Base-by-base conservation (phyloP, 2,888 invertebrate genomes). In the Agriopis marginaria region DNA sequence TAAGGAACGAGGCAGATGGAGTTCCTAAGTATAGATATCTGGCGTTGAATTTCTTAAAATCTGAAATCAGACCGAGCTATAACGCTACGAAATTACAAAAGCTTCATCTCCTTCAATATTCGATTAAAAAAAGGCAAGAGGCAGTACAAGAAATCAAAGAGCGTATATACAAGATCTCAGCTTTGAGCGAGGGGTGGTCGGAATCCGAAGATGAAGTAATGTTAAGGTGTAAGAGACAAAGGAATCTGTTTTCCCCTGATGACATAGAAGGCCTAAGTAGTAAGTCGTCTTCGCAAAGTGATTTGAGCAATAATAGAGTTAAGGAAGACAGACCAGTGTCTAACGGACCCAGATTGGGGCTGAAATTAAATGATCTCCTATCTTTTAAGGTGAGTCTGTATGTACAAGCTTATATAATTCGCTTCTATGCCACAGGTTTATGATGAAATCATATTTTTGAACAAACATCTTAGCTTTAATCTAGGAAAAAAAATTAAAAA, bases 21-120 rank as follows among this genome's bases (percentile, higher is more conserved):
- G 87, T 89, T 11, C 92, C 93, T 0, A 94, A 94, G 71, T 92
- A 88, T 71, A 82, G 94, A 66, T 93, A 93, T 75, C 82, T 94
- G 73, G 90, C 93, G 8, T 81, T 95, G 12, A 95, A 89, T 74
- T 95, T 96, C 75, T 83, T 94, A 0, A 94, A 94, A 74, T 93
- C 93, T 1, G 97, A 97, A 82, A 95, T 97, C 60, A 95, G 96
- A 71, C 95, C 95, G 3, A 97, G 97, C 83, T 98, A 97, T 80
- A 96, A 95, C 54, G 95, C 97, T 7, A 95, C 95, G 2, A 96
- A 96, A 75, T 86, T 98, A n/a, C 95, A 96, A 66, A 95, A 95
- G 78, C 81, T 97, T 45, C 97, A 97, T 83, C 93, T 95, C 51
- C 86, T 96, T 14, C 97, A 97, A 92, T 96, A 97, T 74, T 95